Percentiles rank a stretch among this genome's conserved stretches.
Conservation (phyloP, 2,888 invertebrate genomes). For the Oegoconia quadripuncta region DNA sequence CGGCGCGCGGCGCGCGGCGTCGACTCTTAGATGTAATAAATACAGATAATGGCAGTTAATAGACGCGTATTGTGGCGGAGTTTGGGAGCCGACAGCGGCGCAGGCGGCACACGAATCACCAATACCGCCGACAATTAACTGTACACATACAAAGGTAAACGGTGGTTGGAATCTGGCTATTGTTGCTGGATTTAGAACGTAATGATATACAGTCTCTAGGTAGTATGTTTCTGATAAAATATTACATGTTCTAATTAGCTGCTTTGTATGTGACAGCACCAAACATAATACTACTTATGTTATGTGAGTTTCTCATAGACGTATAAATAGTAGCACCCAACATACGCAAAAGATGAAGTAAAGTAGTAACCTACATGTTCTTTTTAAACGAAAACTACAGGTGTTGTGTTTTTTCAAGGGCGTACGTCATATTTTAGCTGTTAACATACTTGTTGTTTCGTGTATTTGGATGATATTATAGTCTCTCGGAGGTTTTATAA, state of each 20-base stretch:
- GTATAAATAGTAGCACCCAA: too few relatives aligned
- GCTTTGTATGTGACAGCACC: background rate
- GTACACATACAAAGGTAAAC: constrained; percentile 37
- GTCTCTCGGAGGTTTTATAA: too few relatives aligned
- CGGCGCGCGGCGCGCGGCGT: too few relatives aligned
- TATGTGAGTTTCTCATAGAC: too few relatives aligned
- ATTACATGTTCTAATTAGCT: constrained; percentile 4
- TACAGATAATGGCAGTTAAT: constrained; percentile 61
- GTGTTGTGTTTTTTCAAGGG: too few relatives aligned
- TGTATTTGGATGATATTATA: too few relatives aligned
- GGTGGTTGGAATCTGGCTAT: constrained; percentile 27
- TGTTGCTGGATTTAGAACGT: constrained; percentile 35
- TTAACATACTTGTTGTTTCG: too few relatives aligned
- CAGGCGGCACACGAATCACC: constrained; percentile 32
- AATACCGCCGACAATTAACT: constrained; percentile 33
- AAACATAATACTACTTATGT: background rate
- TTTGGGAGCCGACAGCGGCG: constrained; percentile 32
- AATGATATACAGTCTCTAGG: constrained; percentile 16
- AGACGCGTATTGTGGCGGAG: constrained; percentile 46
- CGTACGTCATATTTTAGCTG: too few relatives aligned
- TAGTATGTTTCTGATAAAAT: constrained; percentile 18
- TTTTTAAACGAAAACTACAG: too few relatives aligned
- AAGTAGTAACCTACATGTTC: too few relatives aligned
- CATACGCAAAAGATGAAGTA: too few relatives aligned
- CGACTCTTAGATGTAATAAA: constrained; percentile 48